Evolutionary conservation across 2,888 invertebrate genomes (phyloP).

Genomic region (Zele albiditarsus): DNA sequence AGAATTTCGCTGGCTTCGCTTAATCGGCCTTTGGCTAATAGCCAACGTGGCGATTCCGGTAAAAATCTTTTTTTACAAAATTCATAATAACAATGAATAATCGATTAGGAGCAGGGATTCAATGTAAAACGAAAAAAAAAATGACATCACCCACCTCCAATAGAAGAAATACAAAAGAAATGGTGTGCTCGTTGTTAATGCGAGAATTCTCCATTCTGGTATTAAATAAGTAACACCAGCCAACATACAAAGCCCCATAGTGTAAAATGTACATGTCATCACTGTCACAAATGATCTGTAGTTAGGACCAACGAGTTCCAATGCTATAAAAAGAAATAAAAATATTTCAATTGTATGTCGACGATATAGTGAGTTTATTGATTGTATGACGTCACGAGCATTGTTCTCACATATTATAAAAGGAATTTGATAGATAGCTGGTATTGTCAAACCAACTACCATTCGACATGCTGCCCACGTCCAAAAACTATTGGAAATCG

Average conservation of each 20-base stretch:
- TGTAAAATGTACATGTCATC: constrained; percentile 93
- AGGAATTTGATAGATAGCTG: constrained; percentile 94
- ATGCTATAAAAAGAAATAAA: constrained; percentile 76
- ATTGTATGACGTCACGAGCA: not conserved
- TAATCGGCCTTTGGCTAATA: constrained; percentile 86
- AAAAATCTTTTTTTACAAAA: constrained; percentile 78
- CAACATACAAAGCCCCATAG: constrained; percentile 87
- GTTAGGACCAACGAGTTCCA: constrained; percentile 92
- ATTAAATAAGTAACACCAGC: constrained; percentile 89
- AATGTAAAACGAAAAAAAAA: constrained; percentile 12
- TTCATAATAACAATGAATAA: not conserved
- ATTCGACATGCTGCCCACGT: constrained; percentile 87
- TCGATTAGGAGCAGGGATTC: not conserved
- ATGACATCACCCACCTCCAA: constrained; percentile 77
- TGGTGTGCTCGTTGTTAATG: constrained; percentile 87
- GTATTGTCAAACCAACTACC: constrained; percentile 92
- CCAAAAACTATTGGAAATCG: constrained; percentile 86
- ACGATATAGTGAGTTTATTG: no score
- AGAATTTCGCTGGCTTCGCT: constrained; percentile 88
- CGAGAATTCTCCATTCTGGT: constrained; percentile 87
- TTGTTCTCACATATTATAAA: constrained; percentile 87
- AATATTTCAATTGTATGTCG: not conserved
- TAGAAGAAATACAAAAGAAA: constrained; percentile 89
- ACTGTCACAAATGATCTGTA: constrained; percentile 94
- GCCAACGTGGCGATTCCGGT: constrained; percentile 94